A percentile compares a stretch with the other conserved stretches of the same genome.
phyloP scores from a whole-genome alignment of 30 jellyfish, hydroid and myxozoan genomes.

The Haliclystus octoradiatus region DNA sequence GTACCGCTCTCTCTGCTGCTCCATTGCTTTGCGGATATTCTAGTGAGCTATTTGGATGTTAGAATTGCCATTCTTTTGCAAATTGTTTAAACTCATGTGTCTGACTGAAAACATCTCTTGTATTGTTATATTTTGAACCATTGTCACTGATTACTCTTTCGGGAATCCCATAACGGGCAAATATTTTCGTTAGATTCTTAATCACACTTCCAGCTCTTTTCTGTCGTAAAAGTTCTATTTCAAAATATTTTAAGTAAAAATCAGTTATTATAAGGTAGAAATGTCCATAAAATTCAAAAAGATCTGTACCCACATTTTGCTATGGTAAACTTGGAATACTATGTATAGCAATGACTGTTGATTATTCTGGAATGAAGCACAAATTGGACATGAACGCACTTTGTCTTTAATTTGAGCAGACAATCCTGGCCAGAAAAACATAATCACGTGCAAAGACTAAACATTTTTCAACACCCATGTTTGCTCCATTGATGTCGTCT shows the following conservation, averaged over 20 bases:
- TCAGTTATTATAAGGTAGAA: conserved; percentile 11
- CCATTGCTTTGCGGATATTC: conserved; percentile 34
- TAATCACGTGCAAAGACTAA: no score
- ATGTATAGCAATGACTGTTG: no score
- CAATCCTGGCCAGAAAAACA: no score
- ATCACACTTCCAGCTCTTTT: conserved; percentile 15
- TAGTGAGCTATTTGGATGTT: conserved; percentile 19
- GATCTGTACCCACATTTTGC: conserved; percentile 42
- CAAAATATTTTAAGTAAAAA: conserved; percentile 5
- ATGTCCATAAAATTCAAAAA: conserved; percentile 5
- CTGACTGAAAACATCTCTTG: no score
- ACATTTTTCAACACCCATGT: no score
- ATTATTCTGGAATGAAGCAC: no score
- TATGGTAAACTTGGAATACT: conserved; percentile 18
- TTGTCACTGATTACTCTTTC: conserved; percentile 15
- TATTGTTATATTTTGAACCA: conserved; percentile 32
- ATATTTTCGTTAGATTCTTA: conserved; percentile 12
- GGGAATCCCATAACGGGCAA: no score
- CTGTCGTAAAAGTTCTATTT: conserved; percentile 17
- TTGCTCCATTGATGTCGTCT: no score
- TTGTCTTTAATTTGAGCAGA: no score
- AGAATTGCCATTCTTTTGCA: conserved; percentile 18
- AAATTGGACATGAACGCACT: no score
- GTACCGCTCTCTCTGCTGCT: conserved; percentile 15
- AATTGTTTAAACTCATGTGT: conserved; percentile 19